Base-by-base conservation (phyloP, 2,113 vertebrate genomes). In the Scomber scombrus region DNA sequence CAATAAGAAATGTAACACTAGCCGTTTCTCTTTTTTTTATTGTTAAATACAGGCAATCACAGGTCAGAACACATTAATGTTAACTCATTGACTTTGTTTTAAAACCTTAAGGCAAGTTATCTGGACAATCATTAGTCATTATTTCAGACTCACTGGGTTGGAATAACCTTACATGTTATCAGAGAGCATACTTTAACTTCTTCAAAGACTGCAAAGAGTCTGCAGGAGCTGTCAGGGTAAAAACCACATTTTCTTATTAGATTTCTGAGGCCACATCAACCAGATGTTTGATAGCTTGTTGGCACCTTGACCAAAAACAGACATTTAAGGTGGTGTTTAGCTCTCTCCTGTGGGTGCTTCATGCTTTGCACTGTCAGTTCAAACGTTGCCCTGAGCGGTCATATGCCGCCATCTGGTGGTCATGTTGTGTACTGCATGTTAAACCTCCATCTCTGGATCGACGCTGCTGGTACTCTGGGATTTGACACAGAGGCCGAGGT, bases 341-440 rank as follows among this genome's bases (percentile, higher is more conserved):
- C 67, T 47, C 43, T 26, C 63, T 56, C 31, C 21, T 46, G 61
- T 54, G 60, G 58, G 3, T 0, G 31, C n/a, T 2, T 45, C 15
- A 15, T 5, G 19, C 3, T 5, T n/a, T 15, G 19, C 3, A 3
- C 21, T 2, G 19, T 54, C 60, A 1, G 21, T 1, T 10, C 18
- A 21, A 57, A 18, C 29, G 6, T 12, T 21, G 18, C 61, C 2
- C 47, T 56, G 21, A 46, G 78, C 74, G 11, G 75, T 19, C 10
- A 16, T 65, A 12, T 88, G 89, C 54, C 52, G 11, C 92, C 87
- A 87, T 76, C 91, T 88, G 13, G 88, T 87, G 92, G 88, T 1
- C 7, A 10, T 1, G 0, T 15, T 0, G 2, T 1, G 5, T 14
- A 11, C 13, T 64, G 47, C 66, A 69, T 3, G 18, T 19, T 57